These are phyloP conservation scores for Melinopterus prodromus DNA, from an alignment of 2,888 invertebrate species.

Conservation along the genomic window DNA sequence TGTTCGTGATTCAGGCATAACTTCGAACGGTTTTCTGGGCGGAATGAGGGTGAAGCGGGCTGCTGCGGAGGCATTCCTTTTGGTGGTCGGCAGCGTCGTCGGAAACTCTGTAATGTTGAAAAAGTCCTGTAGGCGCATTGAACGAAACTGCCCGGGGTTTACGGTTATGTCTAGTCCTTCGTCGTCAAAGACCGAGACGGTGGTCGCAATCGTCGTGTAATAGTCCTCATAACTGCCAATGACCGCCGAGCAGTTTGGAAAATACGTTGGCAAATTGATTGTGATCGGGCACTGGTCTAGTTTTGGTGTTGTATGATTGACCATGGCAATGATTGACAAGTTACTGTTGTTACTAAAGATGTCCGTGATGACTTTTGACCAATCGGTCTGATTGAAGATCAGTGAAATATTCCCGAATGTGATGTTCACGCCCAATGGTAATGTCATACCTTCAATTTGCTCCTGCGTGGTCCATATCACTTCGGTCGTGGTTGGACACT, in stretches of 20 bases:
- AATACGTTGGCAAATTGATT: constrained; percentile 44
- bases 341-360: not conserved
- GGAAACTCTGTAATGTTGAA: constrained; percentile 44
- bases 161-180: constrained; percentile 41
- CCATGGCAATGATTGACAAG: constrained; percentile 7
- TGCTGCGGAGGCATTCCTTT: not conserved
- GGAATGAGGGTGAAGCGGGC: not conserved
- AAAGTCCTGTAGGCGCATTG: constrained; percentile 45
- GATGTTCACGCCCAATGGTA: constrained; percentile 13
- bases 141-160: constrained; percentile 39
- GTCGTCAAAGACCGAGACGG: constrained; percentile 35
- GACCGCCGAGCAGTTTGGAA: constrained; percentile 41
- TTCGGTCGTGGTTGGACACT: not conserved
- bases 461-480: not conserved
- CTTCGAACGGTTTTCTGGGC: not conserved
- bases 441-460: constrained; percentile 12
- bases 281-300: constrained; percentile 33
- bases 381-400: constrained; percentile 10
- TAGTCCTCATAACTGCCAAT: constrained; percentile 41
- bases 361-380: constrained; percentile 12
- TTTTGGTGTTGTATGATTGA: not conserved
- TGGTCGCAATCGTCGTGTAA: constrained; percentile 37
- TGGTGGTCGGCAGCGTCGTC: constrained; percentile 31
- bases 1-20: not conserved
- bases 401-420: constrained; percentile 16